These are phyloP conservation scores for Hyles vespertilio DNA, from an alignment of 1,140 invertebrate genomes.

Conservation along the genomic window DNA sequence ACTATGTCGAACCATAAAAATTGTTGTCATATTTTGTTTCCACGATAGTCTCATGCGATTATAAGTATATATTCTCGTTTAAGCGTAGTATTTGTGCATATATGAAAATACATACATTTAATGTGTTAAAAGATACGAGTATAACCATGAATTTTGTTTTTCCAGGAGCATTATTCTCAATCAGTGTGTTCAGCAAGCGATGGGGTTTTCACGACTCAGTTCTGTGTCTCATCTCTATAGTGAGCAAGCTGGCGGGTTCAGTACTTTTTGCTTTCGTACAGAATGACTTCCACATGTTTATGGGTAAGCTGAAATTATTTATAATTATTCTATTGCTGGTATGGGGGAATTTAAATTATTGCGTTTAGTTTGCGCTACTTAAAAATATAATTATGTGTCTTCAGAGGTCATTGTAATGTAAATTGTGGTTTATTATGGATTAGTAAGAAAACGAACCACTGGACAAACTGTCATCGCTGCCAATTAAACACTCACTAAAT, in stretches of 20 bases:
- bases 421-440: too few relatives aligned
- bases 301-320: constrained; percentile 36
- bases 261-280: constrained; percentile 46
- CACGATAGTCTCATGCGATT: too few relatives aligned
- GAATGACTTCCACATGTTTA: constrained; percentile 58
- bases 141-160: neutral
- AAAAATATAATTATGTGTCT: neutral
- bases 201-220: constrained; percentile 58
- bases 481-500: too few relatives aligned
- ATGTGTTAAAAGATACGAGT: too few relatives aligned
- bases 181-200: constrained; percentile 62
- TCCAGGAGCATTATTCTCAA: constrained; percentile 60
- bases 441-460: too few relatives aligned
- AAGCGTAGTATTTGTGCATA: too few relatives aligned
- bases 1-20: too few relatives aligned
- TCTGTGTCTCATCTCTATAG: constrained; percentile 56
- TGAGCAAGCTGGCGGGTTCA: constrained; percentile 52
- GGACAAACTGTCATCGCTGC: too few relatives aligned
- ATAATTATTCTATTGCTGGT: too few relatives aligned
- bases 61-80: too few relatives aligned
- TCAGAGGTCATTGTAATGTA: neutral
- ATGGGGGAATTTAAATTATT: neutral
- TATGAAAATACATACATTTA: too few relatives aligned
- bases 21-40: too few relatives aligned
- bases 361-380: neutral